Percentiles rank a stretch among this genome's conserved stretches.
Evolutionary conservation across 53 echinoderm and acorn worm species (phyloP).

Genomic region (Antedon mediterranea): DNA sequence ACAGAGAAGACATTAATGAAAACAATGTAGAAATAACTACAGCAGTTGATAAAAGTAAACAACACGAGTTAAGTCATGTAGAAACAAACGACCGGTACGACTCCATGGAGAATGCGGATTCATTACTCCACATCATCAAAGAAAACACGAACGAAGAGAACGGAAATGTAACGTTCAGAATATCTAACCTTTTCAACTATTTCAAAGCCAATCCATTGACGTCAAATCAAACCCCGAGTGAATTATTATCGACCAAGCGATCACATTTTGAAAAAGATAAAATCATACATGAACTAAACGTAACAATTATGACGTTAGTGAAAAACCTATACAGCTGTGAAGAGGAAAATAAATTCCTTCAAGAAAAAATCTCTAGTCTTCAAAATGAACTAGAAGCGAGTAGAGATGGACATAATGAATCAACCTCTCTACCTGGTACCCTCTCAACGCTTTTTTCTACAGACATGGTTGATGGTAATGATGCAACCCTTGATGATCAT

Average conservation of each 20-base stretch:
- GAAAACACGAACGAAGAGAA: neutral
- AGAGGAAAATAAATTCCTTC: slow-evolving; percentile 40
- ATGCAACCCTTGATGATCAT: neutral
- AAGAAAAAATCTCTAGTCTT: slow-evolving; percentile 18
- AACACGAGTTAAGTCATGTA: neutral
- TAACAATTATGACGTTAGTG: neutral
- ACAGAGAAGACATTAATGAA: slow-evolving; percentile 4
- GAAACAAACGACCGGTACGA: neutral
- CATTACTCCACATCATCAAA: slow-evolving; percentile 20
- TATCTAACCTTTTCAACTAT: neutral
- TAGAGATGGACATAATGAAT: neutral
- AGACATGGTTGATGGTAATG: neutral
- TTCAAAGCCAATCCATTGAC: neutral
- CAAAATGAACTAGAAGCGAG: slow-evolving; percentile 17
- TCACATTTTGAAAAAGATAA: neutral
- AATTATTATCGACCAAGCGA: neutral
- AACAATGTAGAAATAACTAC: too few species aligned
- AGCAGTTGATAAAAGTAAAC: neutral
- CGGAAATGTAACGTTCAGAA: neutral
- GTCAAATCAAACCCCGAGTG: neutral
- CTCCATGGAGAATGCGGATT: slow-evolving; percentile 13
- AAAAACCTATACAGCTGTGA: slow-evolving; percentile 40
- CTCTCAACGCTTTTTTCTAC: neutral
- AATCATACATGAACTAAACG: neutral
- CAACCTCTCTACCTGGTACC: neutral